Evolutionary conservation across 2,888 invertebrate genomes (phyloP).

Genomic region (Erebia ligea): DNA sequence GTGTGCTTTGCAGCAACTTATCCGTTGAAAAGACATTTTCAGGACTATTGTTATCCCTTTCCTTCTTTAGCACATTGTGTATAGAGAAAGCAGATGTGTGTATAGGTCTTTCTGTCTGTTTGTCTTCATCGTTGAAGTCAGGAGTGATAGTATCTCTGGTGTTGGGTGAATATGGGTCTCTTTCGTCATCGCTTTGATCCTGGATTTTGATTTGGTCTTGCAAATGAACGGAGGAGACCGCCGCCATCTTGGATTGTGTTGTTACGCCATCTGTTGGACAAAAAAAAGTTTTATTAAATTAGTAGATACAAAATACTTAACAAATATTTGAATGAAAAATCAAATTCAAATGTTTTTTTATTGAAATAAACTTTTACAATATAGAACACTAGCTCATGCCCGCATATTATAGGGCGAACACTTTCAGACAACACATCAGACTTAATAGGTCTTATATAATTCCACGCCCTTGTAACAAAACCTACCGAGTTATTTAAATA

Average conservation of each 20-base stretch:
- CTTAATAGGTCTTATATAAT: too few species aligned
- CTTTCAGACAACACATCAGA: too few species aligned
- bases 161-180: constrained; percentile 71
- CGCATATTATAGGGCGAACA: too few species aligned
- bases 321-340: neutral
- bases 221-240: constrained; percentile 72
- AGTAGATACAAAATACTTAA: neutral
- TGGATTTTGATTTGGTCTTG: constrained; percentile 73
- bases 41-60: constrained; percentile 73
- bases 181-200: constrained; percentile 72
- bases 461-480: too few species aligned
- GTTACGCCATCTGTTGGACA: constrained; percentile 73
- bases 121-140: constrained; percentile 71
- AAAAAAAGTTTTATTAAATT: constrained; percentile 24
- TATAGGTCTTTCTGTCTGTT: constrained; percentile 61
- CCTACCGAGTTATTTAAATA: too few species aligned
- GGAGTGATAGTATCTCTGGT: constrained; percentile 71
- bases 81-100: constrained; percentile 76
- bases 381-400: too few species aligned
- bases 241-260: constrained; percentile 65
- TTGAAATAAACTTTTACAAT: too few species aligned
- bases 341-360: too few species aligned
- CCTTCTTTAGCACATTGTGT: constrained; percentile 78
- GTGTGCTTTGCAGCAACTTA: constrained; percentile 73
- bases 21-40: constrained; percentile 79